These are phyloP conservation scores for Australoheros scitulus DNA, from an alignment of 2,113 vertebrate genomes.

Conservation along the genomic window DNA sequence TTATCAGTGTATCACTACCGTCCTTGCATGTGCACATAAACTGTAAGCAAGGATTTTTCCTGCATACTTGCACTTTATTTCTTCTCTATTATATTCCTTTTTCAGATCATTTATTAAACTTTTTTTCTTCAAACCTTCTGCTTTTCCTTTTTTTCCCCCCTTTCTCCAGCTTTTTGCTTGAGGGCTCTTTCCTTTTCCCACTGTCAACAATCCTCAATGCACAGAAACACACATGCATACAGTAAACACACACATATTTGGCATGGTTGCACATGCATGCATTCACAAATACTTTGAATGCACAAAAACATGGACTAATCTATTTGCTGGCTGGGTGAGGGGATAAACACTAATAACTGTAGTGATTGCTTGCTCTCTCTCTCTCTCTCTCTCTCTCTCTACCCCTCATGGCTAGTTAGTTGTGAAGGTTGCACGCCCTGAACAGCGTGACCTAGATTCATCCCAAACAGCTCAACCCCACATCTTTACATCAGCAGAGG, in stretches of 20 bases:
- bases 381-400: slow-evolving; percentile 20
- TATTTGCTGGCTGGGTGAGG: slow-evolving; percentile 35
- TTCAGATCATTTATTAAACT: background rate
- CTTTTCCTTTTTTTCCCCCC: background rate
- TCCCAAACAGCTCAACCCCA: slow-evolving; percentile 42
- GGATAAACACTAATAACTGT: slow-evolving; percentile 35
- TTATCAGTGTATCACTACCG: background rate
- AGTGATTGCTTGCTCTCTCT: slow-evolving; percentile 31
- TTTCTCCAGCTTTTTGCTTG: background rate
- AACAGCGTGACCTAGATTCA: slow-evolving; percentile 65
- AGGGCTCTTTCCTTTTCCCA: background rate
- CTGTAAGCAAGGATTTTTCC: fast-evolving
- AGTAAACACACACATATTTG: slow-evolving; percentile 1
- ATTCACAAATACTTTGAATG: background rate
- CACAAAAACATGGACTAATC: slow-evolving; percentile 11
- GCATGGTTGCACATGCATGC: slow-evolving; percentile 2
- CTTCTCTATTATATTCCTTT: background rate
- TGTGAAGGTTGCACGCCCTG: slow-evolving; percentile 18
- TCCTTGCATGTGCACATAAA: no score
- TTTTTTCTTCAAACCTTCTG: background rate
- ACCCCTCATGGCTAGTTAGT: slow-evolving; percentile 41
- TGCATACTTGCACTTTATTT: background rate
- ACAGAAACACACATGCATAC: slow-evolving; percentile 1
- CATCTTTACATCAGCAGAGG: slow-evolving; percentile 47
- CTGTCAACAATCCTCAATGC: slow-evolving; percentile 27